phyloP scores from a whole-genome alignment of 1,140 invertebrate species.

The Gonatopus flavifemur region DNA sequence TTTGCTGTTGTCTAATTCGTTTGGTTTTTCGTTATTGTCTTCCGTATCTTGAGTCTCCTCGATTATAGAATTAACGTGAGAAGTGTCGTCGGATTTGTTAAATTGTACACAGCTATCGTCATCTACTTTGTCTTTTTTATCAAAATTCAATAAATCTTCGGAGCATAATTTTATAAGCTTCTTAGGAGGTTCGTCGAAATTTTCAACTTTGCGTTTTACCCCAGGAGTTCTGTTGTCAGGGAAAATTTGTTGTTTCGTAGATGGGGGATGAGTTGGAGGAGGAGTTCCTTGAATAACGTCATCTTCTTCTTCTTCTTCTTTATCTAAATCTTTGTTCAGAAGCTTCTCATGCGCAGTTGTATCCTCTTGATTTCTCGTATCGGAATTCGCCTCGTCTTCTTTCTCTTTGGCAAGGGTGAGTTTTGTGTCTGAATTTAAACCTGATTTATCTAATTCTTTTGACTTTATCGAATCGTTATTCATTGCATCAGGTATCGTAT shows the following conservation, averaged over 20 bases:
- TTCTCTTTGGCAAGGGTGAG: background rate
- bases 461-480: too few relatives aligned
- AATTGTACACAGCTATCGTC: background rate
- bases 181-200: slow-evolving; percentile 6
- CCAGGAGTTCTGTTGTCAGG: background rate
- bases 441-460: background rate
- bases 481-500: too few relatives aligned
- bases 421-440: background rate
- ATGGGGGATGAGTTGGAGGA: slow-evolving; percentile 15
- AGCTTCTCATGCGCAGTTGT: background rate
- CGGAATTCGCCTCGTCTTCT: background rate
- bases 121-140: slow-evolving; percentile 14
- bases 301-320: slow-evolving; percentile 27
- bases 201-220: slow-evolving; percentile 34
- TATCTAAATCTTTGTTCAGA: too few relatives aligned
- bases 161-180: slow-evolving; percentile 19
- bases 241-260: slow-evolving; percentile 16
- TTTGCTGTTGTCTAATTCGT: background rate
- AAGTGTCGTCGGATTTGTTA: slow-evolving; percentile 11
- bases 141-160: slow-evolving; percentile 6
- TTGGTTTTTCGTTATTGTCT: background rate
- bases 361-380: background rate
- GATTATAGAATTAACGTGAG: too few relatives aligned
- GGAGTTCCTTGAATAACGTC: slow-evolving; percentile 44
- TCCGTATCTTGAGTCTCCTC: slow-evolving; percentile 19